phyloP scores from a whole-genome alignment of 2,888 invertebrate species.

The Gari tellinella region DNA sequence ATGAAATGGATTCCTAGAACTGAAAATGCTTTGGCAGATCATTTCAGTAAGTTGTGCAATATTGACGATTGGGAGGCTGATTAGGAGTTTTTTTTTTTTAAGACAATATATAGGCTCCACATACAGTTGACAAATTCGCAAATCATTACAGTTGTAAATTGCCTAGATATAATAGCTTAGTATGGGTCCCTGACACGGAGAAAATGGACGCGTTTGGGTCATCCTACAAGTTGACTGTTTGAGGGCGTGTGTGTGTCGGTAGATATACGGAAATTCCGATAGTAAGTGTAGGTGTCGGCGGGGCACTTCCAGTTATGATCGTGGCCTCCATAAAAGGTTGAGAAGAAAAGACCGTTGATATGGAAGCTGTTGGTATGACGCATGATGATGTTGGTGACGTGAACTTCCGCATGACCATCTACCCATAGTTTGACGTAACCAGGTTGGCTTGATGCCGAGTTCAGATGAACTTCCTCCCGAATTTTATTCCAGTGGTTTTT shows the following conservation, averaged over 20 bases:
- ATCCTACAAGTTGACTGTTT: too few species aligned
- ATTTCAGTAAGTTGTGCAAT: conserved; percentile 13
- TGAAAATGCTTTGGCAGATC: conserved; percentile 2
- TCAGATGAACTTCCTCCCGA: conserved; percentile 68
- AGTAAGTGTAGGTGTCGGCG: conserved; percentile 68
- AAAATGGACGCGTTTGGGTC: conserved; percentile 6
- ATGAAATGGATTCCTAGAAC: conserved; percentile 29
- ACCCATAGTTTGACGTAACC: conserved; percentile 66
- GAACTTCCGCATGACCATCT: conserved; percentile 45
- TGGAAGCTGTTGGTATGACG: conserved; percentile 49
- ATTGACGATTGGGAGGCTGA: conserved; percentile 13
- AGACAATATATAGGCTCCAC: conserved; percentile 17
- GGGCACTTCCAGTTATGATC: conserved; percentile 64
- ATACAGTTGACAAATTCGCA: conserved; percentile 27
- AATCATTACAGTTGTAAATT: conserved; percentile 13
- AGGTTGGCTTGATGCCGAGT: conserved; percentile 26
- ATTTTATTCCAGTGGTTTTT: conserved; percentile 64
- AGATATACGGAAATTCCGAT: conserved; percentile 64
- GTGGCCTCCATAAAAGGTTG: conserved; percentile 73
- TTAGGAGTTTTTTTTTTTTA: conserved; percentile 1
- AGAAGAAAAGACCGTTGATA: conserved; percentile 71
- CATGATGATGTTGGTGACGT: conserved; percentile 58
- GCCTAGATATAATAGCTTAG: conserved; percentile 10
- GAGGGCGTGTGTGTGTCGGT: conserved; percentile 20
- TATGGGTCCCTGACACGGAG: conserved; percentile 20